A percentile compares a stretch with the other conserved stretches of the same genome.
phyloP scores from a whole-genome alignment of 2,888 invertebrate genomes.

The Philonicus albiceps region DNA sequence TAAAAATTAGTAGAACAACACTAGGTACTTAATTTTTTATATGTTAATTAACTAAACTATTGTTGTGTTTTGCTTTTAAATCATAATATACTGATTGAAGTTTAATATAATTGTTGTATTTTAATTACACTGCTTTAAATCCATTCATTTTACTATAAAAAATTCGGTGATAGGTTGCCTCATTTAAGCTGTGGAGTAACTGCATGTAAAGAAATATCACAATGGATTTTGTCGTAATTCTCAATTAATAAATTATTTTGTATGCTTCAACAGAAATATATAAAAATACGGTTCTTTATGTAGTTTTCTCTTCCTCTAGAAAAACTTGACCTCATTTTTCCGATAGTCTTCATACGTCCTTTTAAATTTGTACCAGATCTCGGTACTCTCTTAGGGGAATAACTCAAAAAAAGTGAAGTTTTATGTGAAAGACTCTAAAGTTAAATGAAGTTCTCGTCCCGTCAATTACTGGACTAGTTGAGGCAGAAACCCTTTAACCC shows the following conservation, averaged over 20 bases:
- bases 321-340: background rate
- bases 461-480: background rate
- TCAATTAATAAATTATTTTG: background rate
- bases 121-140: too few species aligned
- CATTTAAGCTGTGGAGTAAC: too few species aligned
- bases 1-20: too few species aligned
- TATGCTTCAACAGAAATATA: background rate
- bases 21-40: too few species aligned
- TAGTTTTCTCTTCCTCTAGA: background rate
- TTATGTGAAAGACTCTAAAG: background rate
- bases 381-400: background rate
- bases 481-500: background rate
- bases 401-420: background rate
- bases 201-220: too few species aligned
- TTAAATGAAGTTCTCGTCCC: background rate
- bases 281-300: background rate
- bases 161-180: too few species aligned
- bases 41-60: too few species aligned
- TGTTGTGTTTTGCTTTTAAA: too few species aligned
- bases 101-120: too few species aligned
- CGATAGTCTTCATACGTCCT: background rate
- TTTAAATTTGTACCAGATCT: background rate
- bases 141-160: too few species aligned
- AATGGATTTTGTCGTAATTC: too few species aligned
- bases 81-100: too few species aligned